These are phyloP conservation scores for Ochropleura plecta DNA, from an alignment of 2,888 invertebrate species.

Conservation along the genomic window DNA sequence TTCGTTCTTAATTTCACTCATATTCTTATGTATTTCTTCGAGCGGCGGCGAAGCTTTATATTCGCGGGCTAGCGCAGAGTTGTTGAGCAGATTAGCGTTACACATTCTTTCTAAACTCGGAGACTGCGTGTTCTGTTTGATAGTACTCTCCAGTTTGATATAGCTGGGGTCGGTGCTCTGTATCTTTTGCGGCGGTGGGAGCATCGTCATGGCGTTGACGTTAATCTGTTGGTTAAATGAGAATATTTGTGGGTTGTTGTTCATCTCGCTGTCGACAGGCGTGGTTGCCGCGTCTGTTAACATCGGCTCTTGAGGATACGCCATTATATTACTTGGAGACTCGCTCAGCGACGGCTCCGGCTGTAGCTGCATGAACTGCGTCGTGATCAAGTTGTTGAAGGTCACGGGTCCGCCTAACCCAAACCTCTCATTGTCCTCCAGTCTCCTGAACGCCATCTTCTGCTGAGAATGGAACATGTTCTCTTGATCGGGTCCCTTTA, in stretches of 20 bases:
- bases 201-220: slow-evolving; percentile 82
- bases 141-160: slow-evolving; percentile 86
- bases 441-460: slow-evolving; percentile 86
- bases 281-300: slow-evolving; percentile 79
- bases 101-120: slow-evolving; percentile 87
- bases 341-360: slow-evolving; percentile 83
- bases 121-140: slow-evolving; percentile 88
- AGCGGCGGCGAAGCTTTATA: slow-evolving; percentile 87
- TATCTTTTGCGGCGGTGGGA: slow-evolving; percentile 83
- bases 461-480: slow-evolving; percentile 89
- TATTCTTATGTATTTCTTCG: slow-evolving; percentile 87
- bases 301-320: slow-evolving; percentile 82
- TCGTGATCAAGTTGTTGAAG: slow-evolving; percentile 86
- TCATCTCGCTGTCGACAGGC: slow-evolving; percentile 79
- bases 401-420: slow-evolving; percentile 85
- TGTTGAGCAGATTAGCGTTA: slow-evolving; percentile 82
- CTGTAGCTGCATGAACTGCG: slow-evolving; percentile 87
- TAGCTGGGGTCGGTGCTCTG: slow-evolving; percentile 85
- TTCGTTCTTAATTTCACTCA: slow-evolving; percentile 87
- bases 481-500: slow-evolving; percentile 88
- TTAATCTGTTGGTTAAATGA: slow-evolving; percentile 85
- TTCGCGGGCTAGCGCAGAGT: slow-evolving; percentile 78
- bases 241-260: slow-evolving; percentile 81
- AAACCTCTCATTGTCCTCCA: slow-evolving; percentile 86
- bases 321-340: slow-evolving; percentile 81